Evolutionary conservation across 1,140 invertebrate genomes (phyloP).

Genomic region (Caenorhabditis briggsae): DNA sequence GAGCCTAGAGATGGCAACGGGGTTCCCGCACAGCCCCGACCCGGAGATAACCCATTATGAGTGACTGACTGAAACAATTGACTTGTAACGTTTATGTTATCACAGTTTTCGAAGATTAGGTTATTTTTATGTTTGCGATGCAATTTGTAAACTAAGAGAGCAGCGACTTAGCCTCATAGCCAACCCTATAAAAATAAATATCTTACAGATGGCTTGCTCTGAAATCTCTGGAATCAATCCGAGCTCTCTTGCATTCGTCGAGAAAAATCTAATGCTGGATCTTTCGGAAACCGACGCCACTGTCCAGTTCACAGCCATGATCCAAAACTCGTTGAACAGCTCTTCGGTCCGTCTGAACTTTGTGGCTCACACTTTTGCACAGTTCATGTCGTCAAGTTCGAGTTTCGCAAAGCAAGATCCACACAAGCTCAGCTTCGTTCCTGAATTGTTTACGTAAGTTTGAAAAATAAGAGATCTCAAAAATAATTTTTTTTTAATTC

Average conservation of each 20-base stretch:
- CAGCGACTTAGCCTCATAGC: no score
- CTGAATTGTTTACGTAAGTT: conserved; percentile 90
- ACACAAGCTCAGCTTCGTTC: conserved; percentile 91
- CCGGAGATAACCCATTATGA: no score
- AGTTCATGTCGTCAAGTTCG: conserved; percentile 79
- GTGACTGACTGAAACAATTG: no score
- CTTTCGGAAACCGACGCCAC: conserved; percentile 93
- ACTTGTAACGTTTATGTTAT: no score
- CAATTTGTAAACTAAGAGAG: no score
- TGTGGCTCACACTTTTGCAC: conserved; percentile 85
- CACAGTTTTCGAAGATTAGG: no score
- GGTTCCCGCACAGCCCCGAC: no score
- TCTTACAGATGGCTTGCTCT: conserved; percentile 88
- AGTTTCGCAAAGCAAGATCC: conserved; percentile 81
- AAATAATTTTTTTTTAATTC: conserved; percentile 58
- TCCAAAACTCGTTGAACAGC: conserved; percentile 78
- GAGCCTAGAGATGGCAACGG: no score
- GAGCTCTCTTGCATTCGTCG: conserved; percentile 91
- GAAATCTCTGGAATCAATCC: conserved; percentile 93
- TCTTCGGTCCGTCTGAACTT: conserved; percentile 74
- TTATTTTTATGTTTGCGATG: no score
- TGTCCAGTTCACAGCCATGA: conserved; percentile 90
- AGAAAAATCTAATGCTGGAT: conserved; percentile 88
- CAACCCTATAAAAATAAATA: neutral
- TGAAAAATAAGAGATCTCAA: conserved; percentile 21